Conservation (phyloP, 2,113 vertebrate genomes). For the Clarias gariepinus region DNA sequence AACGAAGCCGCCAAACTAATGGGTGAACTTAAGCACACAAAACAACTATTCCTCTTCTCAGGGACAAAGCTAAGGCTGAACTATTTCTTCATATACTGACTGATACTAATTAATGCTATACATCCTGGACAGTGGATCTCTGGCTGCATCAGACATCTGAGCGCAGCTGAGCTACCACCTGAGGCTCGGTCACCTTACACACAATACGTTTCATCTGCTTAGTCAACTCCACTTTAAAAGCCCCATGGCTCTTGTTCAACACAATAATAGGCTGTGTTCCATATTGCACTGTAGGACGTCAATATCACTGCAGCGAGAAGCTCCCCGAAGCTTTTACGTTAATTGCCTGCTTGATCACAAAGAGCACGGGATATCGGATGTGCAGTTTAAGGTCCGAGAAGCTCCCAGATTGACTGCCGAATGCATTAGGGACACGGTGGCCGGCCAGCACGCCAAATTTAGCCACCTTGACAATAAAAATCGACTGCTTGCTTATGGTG, state of each 20-base stretch:
- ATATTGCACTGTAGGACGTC: slow-evolving; percentile 38
- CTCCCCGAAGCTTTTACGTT: slow-evolving; percentile 54
- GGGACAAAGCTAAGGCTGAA: background rate
- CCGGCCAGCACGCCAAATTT: slow-evolving; percentile 38
- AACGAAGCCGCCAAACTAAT: slow-evolving; percentile 20
- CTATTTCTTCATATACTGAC: background rate
- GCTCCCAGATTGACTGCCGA: slow-evolving; percentile 49
- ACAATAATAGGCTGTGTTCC: slow-evolving; percentile 39
- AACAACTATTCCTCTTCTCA: background rate
- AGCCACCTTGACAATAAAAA: slow-evolving; percentile 35
- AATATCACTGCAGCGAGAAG: slow-evolving; percentile 27
- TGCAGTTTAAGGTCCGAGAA: slow-evolving; percentile 38
- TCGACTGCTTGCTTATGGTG: slow-evolving; percentile 21
- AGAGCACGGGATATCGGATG: slow-evolving; percentile 40
- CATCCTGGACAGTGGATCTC: background rate
- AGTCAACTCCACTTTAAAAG: slow-evolving; percentile 44
- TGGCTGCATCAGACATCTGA: background rate
- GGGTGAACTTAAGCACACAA: background rate
- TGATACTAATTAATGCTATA: background rate
- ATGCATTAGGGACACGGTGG: slow-evolving; percentile 46
- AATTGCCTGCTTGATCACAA: slow-evolving; percentile 53
- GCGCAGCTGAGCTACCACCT: slow-evolving; percentile 26
- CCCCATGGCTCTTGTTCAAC: slow-evolving; percentile 39
- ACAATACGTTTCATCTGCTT: slow-evolving; percentile 40
- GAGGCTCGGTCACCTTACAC: background rate